Base-by-base conservation (phyloP, 1,140 invertebrate species). In the Drosophila takahashii region DNA sequence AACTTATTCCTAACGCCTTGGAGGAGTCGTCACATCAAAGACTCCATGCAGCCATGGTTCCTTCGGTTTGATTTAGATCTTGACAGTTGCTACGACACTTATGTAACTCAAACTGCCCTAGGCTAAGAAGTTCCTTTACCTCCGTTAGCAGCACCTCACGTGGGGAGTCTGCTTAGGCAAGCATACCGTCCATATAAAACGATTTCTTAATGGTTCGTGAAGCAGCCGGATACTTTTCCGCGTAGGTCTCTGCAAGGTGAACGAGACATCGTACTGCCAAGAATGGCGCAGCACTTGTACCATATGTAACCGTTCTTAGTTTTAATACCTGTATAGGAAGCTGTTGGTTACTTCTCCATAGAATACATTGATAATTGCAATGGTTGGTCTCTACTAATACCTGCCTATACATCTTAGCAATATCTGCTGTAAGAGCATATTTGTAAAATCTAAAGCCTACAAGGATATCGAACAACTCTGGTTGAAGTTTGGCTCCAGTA, bases 261-360 rank as follows among this genome's bases (percentile, higher is more conserved):
- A n/a, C 11, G 11, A 53, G 29, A 11, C 51, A 52, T 18, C 50
- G 34, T 18, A 52, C 32, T 52, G 50, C 50, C 50, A 53, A 18
- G 8, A 39, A 53, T 37, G 34, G 34, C 0, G 34, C 34, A 9
- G 11, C 32, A n/a, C 18, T 53, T 18, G 51, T 53, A 22, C 13
- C 51, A n/a, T 39, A 52, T 6, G 50, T 52, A 11, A 53, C 34
- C 16, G 18, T 53, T 18, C 18, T 53, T 26, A 53, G 13, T 11
- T 18, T 32, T 11, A 53, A 34, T 4, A 37, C 7, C 6, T 34
- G 29, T 27, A 52, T 52, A 36, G 11, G 10, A 7, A 42, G 39
- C 7, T 42, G 39, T 52, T 37, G 16, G 11, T 22, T 41, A 53
- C n/a, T 53, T 22, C 11, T 36, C 22, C 22, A 22, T 22, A 22